Conservation (phyloP, 92 coral and sea anemone species). For the Epizoanthus illoricatus region DNA sequence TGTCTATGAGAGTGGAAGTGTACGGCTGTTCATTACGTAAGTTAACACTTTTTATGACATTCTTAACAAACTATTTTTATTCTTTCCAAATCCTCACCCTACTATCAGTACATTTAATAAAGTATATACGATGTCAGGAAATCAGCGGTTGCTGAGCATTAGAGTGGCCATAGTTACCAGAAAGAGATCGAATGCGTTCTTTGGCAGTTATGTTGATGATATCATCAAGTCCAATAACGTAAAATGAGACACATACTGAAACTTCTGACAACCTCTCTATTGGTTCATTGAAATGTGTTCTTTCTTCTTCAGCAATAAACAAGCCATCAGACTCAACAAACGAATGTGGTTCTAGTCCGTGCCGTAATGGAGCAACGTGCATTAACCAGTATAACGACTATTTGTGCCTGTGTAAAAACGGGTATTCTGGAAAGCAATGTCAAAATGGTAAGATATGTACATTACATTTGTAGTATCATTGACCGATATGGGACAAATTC, state of each 20-base stretch:
- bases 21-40: conserved; percentile 75
- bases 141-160: too few species aligned
- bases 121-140: too few species aligned
- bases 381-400: conserved; percentile 61
- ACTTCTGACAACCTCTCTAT: too few species aligned
- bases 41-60: conserved; percentile 10
- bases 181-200: too few species aligned
- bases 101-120: too few species aligned
- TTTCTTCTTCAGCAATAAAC: conserved; percentile 40
- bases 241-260: too few species aligned
- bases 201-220: too few species aligned
- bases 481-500: too few species aligned
- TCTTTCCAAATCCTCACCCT: too few species aligned
- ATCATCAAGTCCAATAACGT: too few species aligned
- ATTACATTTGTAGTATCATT: too few species aligned
- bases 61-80: neutral
- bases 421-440: conserved; percentile 67
- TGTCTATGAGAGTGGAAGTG: conserved; percentile 74
- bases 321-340: conserved; percentile 56
- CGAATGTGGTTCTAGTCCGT: conserved; percentile 66
- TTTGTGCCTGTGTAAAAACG: conserved; percentile 57
- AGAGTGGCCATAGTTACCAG: too few species aligned
- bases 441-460: conserved; percentile 50
- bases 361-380: conserved; percentile 69
- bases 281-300: neutral